Conservation (phyloP, 2,888 invertebrate species). For the Saturnia pavonia region DNA sequence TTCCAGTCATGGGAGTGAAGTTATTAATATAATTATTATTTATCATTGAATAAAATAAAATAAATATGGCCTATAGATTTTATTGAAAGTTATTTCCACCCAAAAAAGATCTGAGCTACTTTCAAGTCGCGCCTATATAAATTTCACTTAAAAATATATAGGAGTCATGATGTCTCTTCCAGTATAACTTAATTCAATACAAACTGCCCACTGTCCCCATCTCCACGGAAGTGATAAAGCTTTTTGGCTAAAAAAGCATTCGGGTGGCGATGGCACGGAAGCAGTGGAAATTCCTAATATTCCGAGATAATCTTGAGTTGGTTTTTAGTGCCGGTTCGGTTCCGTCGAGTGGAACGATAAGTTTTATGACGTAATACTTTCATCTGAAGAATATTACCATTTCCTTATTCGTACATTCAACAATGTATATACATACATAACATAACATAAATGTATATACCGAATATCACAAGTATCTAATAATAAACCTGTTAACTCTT, state of each 20-base stretch:
- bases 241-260: slow-evolving; percentile 80
- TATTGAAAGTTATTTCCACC: too few relatives aligned
- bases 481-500: too few relatives aligned
- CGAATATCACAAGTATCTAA: too few relatives aligned
- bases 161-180: background rate
- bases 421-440: too few relatives aligned
- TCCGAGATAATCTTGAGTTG: slow-evolving; percentile 59
- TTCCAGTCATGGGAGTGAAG: too few relatives aligned
- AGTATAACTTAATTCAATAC: slow-evolving; percentile 31
- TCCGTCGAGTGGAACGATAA: slow-evolving; percentile 60
- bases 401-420: background rate
- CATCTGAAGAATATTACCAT: background rate
- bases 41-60: too few relatives aligned
- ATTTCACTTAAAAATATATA: background rate
- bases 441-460: too few relatives aligned
- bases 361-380: slow-evolving; percentile 34
- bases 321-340: slow-evolving; percentile 43
- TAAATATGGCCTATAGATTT: too few relatives aligned
- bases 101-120: too few relatives aligned
- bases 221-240: slow-evolving; percentile 81
- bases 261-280: slow-evolving; percentile 75
- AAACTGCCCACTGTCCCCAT: slow-evolving; percentile 55
- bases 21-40: too few relatives aligned
- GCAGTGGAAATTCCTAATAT: slow-evolving; percentile 65
- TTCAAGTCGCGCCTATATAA: background rate